A percentile compares a stretch with the other conserved stretches of the same genome.
Conservation (phyloP, 2,797 vertebrate genomes). For the Poeciliopsis paucimaculata region DNA sequence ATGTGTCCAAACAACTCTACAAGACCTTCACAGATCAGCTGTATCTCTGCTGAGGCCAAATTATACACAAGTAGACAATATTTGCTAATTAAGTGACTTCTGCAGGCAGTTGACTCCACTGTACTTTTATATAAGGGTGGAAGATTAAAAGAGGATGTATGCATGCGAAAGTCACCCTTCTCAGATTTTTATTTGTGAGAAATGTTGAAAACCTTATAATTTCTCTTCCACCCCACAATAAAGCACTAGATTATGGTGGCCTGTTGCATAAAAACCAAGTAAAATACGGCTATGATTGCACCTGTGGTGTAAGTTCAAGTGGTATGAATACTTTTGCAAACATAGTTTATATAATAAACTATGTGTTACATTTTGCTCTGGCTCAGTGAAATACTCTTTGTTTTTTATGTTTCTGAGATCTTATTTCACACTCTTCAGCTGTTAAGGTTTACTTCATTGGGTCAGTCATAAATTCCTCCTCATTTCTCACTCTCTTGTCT, state of each 20-base stretch:
- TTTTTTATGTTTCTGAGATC: conserved; percentile 2
- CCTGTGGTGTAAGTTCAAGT: neutral
- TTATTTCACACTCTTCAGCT: conserved; percentile 2
- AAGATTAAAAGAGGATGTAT: neutral
- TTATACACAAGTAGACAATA: neutral
- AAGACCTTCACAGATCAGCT: neutral
- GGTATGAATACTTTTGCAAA: neutral
- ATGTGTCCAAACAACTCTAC: neutral
- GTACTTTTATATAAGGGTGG: neutral
- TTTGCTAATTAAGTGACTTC: neutral
- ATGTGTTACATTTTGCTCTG: neutral
- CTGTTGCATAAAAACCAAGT: neutral
- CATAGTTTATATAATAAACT: neutral
- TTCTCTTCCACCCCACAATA: neutral
- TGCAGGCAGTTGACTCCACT: neutral
- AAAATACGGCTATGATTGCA: neutral
- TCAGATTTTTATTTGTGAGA: neutral
- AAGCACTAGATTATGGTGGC: neutral
- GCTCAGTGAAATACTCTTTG: neutral
- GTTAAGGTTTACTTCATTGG: neutral
- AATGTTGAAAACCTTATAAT: neutral
- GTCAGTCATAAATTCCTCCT: neutral
- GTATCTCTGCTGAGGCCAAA: neutral
- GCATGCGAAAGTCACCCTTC: neutral
- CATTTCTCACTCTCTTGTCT: neutral